Evolutionary conservation across 2,888 invertebrate genomes (phyloP).

Genomic region (Sarcophaga variegata): DNA sequence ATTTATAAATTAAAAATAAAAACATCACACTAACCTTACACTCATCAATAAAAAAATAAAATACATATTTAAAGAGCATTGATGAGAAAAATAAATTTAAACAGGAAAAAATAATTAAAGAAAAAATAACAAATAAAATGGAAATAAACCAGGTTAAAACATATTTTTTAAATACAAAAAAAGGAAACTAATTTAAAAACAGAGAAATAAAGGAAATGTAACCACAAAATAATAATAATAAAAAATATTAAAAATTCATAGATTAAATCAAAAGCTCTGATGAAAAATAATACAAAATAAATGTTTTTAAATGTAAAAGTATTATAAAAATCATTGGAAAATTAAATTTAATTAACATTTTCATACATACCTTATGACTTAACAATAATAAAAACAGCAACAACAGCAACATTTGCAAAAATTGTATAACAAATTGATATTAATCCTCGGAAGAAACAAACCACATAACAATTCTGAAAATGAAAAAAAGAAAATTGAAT

Average conservation of each 20-base stretch:
- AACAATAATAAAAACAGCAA: background rate
- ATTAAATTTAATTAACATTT: background rate
- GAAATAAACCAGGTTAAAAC: conserved; percentile 37
- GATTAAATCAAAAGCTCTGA: conserved; percentile 32
- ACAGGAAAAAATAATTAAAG: conserved; percentile 16
- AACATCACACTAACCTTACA: background rate
- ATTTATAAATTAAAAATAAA: conserved; percentile 22
- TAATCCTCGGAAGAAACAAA: background rate
- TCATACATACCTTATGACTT: conserved; percentile 21
- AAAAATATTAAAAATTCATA: conserved; percentile 33
- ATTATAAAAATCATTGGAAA: conserved; percentile 41
- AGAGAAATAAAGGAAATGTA: background rate
- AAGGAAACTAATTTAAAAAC: background rate
- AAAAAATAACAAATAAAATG: conserved; percentile 27
- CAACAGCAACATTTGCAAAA: background rate
- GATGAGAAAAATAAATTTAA: conserved; percentile 8
- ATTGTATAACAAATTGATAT: background rate
- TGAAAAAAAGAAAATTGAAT: too few species aligned
- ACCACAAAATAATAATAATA: conserved; percentile 24
- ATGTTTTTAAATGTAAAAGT: conserved; percentile 63
- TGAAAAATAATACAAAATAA: conserved; percentile 27
- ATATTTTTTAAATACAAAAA: conserved; percentile 41
- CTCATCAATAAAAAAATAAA: conserved; percentile 2
- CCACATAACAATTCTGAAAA: too few species aligned
- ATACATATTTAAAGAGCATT: background rate